Evolutionary conservation across 2,113 vertebrate species (phyloP), one percentile per base, ranked within the genome.

Genomic region (Megaceryle torquata): DNA sequence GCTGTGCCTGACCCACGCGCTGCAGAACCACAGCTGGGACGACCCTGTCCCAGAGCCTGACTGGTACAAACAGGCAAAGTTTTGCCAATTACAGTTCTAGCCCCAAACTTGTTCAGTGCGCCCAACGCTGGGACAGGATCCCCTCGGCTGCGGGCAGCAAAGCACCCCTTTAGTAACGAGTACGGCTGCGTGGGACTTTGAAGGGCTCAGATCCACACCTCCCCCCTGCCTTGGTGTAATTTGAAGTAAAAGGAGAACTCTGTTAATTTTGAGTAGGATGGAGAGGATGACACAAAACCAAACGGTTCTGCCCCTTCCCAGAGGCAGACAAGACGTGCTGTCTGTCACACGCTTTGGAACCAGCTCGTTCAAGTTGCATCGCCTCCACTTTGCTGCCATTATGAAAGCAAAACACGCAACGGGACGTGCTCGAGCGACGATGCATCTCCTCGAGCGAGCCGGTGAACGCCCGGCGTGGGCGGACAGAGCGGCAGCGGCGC

Each of bases 211-310:
- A 18, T 31, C 39, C 57, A 20, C 4, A 41, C 39, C 39, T 6
- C n/a, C 26, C 33, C 1, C 8, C 16, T 13, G 22, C 48, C 19
- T 11, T 14, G 44, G 51, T 43, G 65, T 24, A 24, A 13, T 5
- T 18, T 22, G 53, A 59, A 70, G 50, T 25, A 6, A 53, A 31
- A 43, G 43, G 60, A 35, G 50, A 90, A 59, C 7, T 29, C 59
- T 2, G 0, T 17, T 3, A 4, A 5, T 61, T 59, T 61, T 1
- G 56, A 43, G 68, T 2, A 13, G 8, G 0, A 1, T 1, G 37
- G 74, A 72, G 59, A 50, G 81, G 33, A 82, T 0, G 31, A 33
- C 1, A 35, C 77, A 22, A 10, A 86, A 31, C 1, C 0, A 64
- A 74, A 53, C 39, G 4, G 56, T 1, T 37, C 64, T 21, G 59